Conservation (phyloP, 2,888 invertebrate species). For the Lymantria monacha region DNA sequence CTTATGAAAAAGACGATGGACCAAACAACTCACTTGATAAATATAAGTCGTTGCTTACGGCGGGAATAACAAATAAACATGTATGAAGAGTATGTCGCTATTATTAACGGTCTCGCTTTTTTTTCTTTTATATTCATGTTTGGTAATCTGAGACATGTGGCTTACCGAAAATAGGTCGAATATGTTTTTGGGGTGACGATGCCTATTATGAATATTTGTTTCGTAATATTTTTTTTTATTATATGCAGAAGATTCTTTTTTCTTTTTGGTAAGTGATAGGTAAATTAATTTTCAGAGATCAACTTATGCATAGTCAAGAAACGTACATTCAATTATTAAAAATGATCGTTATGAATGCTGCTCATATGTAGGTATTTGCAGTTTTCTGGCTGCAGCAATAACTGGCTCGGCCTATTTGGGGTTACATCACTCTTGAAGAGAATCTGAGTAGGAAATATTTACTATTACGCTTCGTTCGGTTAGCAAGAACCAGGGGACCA, state of each 20-base stretch:
- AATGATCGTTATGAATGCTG: too few species aligned
- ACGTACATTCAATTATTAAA: too few species aligned
- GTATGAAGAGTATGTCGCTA: conserved; percentile 18
- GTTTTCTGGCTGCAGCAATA: too few species aligned
- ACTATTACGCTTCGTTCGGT: too few species aligned
- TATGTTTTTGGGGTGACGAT: conserved; percentile 43
- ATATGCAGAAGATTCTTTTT: neutral
- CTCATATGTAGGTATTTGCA: too few species aligned
- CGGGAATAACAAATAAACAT: conserved; percentile 11
- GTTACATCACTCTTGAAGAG: too few species aligned
- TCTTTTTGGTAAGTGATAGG: neutral
- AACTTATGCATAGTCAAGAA: too few species aligned
- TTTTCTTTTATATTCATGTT: conserved; percentile 53
- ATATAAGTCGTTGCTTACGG: conserved; percentile 2
- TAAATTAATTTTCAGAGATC: too few species aligned
- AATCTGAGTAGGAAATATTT: too few species aligned
- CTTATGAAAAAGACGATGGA: conserved; percentile 1
- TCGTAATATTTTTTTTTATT: neutral
- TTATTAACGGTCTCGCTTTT: conserved; percentile 34
- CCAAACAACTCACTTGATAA: conserved; percentile 1
- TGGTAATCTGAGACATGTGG: conserved; percentile 66
- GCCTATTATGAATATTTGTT: conserved; percentile 9
- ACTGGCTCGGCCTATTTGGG: too few species aligned
- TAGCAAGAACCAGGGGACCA: too few species aligned
- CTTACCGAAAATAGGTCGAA: conserved; percentile 61